phyloP scores from a whole-genome alignment of 2,888 invertebrate species.

The Cylloceria caligata region DNA sequence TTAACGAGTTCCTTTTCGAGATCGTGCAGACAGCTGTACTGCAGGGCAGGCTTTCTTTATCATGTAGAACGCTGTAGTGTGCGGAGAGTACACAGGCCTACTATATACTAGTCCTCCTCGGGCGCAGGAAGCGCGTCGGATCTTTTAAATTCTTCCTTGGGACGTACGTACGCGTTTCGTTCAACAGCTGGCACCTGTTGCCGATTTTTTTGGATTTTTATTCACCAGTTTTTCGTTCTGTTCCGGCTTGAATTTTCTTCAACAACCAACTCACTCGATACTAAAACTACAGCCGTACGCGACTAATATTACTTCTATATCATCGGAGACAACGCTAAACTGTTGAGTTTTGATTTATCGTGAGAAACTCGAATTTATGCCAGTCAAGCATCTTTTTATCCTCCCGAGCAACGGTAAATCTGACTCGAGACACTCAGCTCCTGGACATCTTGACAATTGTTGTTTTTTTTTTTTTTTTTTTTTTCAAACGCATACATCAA shows the following conservation, averaged over 20 bases:
- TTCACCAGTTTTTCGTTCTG: constrained; percentile 29
- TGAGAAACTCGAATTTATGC: constrained; percentile 11
- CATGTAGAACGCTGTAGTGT: constrained; percentile 63
- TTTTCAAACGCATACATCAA: too few relatives aligned
- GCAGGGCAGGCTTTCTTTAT: constrained; percentile 69
- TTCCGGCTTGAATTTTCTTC: constrained; percentile 41
- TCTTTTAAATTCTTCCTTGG: constrained; percentile 72
- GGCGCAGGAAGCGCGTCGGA: constrained; percentile 71
- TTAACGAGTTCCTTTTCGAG: constrained; percentile 51
- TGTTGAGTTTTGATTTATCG: constrained; percentile 7
- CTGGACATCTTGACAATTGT: too few relatives aligned
- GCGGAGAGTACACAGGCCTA: constrained; percentile 43
- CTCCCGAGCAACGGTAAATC: background rate
- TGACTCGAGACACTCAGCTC: too few relatives aligned
- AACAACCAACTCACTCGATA: background rate
- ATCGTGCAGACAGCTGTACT: constrained; percentile 71
- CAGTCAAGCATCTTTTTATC: background rate
- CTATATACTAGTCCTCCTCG: constrained; percentile 29
- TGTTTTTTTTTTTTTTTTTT: too few relatives aligned
- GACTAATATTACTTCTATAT: background rate
- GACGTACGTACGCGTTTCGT: constrained; percentile 55
- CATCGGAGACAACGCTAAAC: background rate
- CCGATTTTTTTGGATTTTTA: constrained; percentile 65
- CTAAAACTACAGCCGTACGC: background rate
- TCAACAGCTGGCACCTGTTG: constrained; percentile 72